Evolutionary conservation across 2,888 invertebrate genomes (phyloP), one percentile per base, ranked within the genome.

Genomic region (Abrostola tripartita): DNA sequence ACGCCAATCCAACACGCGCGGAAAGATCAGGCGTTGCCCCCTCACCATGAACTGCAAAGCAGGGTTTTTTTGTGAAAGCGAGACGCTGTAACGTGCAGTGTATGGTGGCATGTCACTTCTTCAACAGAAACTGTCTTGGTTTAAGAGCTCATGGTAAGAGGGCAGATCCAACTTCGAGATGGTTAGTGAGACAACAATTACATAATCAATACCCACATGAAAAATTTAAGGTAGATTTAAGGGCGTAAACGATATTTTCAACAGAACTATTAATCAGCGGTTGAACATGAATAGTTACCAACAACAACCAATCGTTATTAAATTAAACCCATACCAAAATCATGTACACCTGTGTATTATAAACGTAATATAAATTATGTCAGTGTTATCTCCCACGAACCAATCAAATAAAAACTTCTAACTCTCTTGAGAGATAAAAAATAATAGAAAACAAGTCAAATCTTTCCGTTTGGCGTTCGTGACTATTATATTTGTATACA

Each of bases 401-500:
- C 59, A 55, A 69, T 76, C 71, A 52, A 76, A 74, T 68, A 74
- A 69, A 73, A 74, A 66, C 61, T 56, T 58, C 65, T 37, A 55
- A 65, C 55, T 69, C 68, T 61, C 65, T 58, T 55, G 67, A 37
- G 64, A 61, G 12, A 68, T 68, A 68, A 75, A 79, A 74, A 79
- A 71, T 74, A 77, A 79, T 77, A 73, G 78, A 74, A 70, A 68
- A 75, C 78, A 65, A 73, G 71, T 69, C 68, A 79, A 77, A 80
- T 79, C 65, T 75, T 65, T 80, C 54, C 63, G 63, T 71, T 71
- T 71, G 57, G 62, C 12, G 66, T 75, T 75, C 69, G 74, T 74
- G 68, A 66, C 71, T 58, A 71, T 79, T 75, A 74, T 80, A 80
- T 80, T 75, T 78, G 75, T 80, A 76, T 80, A 80, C 79, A 74